Percentiles rank a stretch among this genome's conserved stretches.
Conservation (phyloP, 1,140 invertebrate genomes). For the Adelges cooleyi region DNA sequence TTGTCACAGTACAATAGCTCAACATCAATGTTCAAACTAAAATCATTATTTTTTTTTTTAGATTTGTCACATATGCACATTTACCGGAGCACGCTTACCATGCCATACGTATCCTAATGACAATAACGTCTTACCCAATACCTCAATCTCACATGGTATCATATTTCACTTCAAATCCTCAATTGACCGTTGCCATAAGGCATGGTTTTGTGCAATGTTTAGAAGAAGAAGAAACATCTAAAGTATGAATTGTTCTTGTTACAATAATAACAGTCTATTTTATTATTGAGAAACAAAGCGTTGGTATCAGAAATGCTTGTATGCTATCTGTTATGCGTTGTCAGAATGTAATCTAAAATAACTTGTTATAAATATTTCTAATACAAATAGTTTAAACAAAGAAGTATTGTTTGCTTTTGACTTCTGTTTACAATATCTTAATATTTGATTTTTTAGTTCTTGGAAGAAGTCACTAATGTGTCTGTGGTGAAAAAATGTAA, state of each 20-base stretch:
- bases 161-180: slow-evolving; percentile 51
- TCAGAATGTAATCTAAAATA: too few species aligned
- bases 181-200: slow-evolving; percentile 46
- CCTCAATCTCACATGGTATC: slow-evolving; percentile 58
- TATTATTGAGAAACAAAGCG: too few species aligned
- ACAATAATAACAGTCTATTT: too few species aligned
- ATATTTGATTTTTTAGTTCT: slow-evolving; percentile 3
- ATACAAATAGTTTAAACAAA: not conserved
- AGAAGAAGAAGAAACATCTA: slow-evolving; percentile 51
- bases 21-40: not conserved
- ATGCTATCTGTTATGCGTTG: too few species aligned
- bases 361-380: not conserved
- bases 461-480: slow-evolving; percentile 2
- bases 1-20: too few species aligned
- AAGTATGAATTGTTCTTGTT: slow-evolving; percentile 33
- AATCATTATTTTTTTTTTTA: slow-evolving; percentile 31
- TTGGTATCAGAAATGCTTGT: too few species aligned
- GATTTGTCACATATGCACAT: slow-evolving; percentile 54
- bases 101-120: slow-evolving; percentile 57
- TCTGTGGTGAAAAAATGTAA: slow-evolving; percentile 41
- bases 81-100: slow-evolving; percentile 54
- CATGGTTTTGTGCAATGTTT: slow-evolving; percentile 82
- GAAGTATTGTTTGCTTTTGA: not conserved
- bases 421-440: too few species aligned
- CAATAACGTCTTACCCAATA: slow-evolving; percentile 51